phyloP scores from a whole-genome alignment of 1,140 invertebrate genomes.

The Temnothorax longispinosus region DNA sequence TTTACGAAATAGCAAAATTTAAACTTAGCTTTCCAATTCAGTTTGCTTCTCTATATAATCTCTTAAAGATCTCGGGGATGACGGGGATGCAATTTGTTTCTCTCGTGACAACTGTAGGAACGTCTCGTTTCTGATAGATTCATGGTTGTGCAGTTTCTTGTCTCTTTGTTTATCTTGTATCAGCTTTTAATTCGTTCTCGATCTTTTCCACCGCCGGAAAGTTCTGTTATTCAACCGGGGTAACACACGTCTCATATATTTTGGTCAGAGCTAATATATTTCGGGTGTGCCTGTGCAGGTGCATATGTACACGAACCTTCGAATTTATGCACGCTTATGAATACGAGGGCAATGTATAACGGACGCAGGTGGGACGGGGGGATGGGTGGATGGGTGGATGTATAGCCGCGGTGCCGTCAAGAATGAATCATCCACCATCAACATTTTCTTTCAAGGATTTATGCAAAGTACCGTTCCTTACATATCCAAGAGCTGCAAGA shows the following conservation, averaged over 20 bases:
- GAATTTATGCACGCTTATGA: constrained; percentile 68
- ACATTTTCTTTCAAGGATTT: constrained; percentile 53
- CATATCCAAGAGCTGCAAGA: constrained; percentile 13
- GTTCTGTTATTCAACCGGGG: constrained; percentile 54
- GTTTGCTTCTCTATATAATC: not conserved
- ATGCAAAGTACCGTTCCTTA: constrained; percentile 44
- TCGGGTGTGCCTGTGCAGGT: constrained; percentile 28
- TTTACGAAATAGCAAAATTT: not conserved
- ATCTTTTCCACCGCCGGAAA: constrained; percentile 15
- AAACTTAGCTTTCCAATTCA: not conserved
- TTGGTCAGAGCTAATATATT: constrained; percentile 53
- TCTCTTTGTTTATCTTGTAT: not conserved
- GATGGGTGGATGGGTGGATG: not conserved
- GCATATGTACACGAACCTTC: constrained; percentile 41
- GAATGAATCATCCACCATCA: constrained; percentile 41
- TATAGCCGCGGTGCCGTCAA: constrained; percentile 43
- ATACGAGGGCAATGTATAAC: constrained; percentile 61
- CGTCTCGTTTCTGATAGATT: constrained; percentile 16
- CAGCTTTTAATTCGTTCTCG: constrained; percentile 44
- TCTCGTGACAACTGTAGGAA: not conserved
- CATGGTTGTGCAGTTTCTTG: not conserved
- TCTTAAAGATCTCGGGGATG: not conserved
- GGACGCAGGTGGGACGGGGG: constrained; percentile 22
- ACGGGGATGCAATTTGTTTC: not conserved
- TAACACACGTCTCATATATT: constrained; percentile 59